A percentile compares a stretch with the other conserved stretches of the same genome.
Conservation (phyloP, 1,140 invertebrate genomes). For the Trachymyrmex septentrionalis region DNA sequence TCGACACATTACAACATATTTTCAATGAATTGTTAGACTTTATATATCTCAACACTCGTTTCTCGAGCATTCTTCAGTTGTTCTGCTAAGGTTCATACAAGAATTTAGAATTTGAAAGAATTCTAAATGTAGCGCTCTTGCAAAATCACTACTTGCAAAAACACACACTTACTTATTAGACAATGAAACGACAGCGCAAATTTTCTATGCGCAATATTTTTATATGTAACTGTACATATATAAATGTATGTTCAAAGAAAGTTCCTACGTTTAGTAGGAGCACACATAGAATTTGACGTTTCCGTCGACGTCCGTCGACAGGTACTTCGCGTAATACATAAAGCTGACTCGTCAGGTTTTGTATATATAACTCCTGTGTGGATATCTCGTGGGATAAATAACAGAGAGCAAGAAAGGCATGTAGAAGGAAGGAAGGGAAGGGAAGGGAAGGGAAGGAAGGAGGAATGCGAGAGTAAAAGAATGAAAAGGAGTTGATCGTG, state of each 20-base stretch:
- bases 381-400: slow-evolving; percentile 19
- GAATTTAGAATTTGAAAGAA: no score
- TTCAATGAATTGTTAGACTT: background rate
- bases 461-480: slow-evolving; percentile 59
- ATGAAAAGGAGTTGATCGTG: slow-evolving; percentile 65
- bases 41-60: background rate
- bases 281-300: background rate
- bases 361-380: background rate
- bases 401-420: slow-evolving; percentile 24
- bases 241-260: background rate
- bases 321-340: slow-evolving; percentile 24
- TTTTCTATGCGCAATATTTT: background rate
- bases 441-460: slow-evolving; percentile 33
- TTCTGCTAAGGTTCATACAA: no score
- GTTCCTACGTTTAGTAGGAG: background rate
- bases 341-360: slow-evolving; percentile 37
- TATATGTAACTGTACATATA: background rate
- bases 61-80: no score
- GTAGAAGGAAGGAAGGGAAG: slow-evolving; percentile 43
- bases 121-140: background rate
- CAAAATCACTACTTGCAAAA: background rate
- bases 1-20: background rate
- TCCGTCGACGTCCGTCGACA: background rate
- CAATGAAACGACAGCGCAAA: background rate
- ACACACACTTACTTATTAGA: background rate